A percentile compares a stretch with the other conserved stretches of the same genome.
Evolutionary conservation across 2,113 vertebrate species (phyloP).

Genomic region (Vanacampus margaritifer): DNA sequence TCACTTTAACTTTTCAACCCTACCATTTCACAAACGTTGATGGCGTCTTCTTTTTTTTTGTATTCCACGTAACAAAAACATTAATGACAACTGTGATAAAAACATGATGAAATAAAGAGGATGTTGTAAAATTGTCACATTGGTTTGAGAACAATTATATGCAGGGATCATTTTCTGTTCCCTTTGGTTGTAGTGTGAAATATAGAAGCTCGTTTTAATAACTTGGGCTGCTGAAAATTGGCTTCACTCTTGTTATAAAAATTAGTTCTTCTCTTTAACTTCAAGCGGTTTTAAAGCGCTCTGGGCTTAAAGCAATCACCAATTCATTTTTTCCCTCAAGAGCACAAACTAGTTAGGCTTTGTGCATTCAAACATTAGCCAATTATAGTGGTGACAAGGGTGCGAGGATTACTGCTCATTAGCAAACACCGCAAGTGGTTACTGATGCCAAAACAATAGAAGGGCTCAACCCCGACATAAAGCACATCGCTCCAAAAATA

Average conservation of each 20-base stretch:
- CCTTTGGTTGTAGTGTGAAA: conserved; percentile 36
- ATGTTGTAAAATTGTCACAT: neutral
- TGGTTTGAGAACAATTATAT: conserved; percentile 27
- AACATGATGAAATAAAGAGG: neutral
- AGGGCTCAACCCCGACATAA: conserved; percentile 22
- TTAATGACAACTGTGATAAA: neutral
- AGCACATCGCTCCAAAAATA: conserved; percentile 47
- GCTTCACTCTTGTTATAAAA: conserved; percentile 28
- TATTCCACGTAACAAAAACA: neutral
- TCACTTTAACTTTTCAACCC: neutral
- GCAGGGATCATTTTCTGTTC: conserved; percentile 19
- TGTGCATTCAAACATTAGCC: conserved; percentile 41
- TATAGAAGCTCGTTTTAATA: conserved; percentile 4
- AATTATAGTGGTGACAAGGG: conserved; percentile 38
- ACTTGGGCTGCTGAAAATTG: conserved; percentile 28
- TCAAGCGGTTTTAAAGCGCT: conserved; percentile 17
- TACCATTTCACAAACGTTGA: neutral
- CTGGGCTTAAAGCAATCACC: conserved; percentile 34
- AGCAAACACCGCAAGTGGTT: conserved; percentile 43
- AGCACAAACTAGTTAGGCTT: conserved; percentile 20
- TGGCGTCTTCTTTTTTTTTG: neutral
- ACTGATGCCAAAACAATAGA: conserved; percentile 46
- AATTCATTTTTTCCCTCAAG: conserved; percentile 15
- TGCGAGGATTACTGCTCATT: conserved; percentile 47
- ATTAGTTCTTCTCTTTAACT: conserved; percentile 21